Evolutionary conservation across 1,140 invertebrate species (phyloP), one percentile per base, ranked within the genome.

Genomic region (Cotesia vestalis): DNA sequence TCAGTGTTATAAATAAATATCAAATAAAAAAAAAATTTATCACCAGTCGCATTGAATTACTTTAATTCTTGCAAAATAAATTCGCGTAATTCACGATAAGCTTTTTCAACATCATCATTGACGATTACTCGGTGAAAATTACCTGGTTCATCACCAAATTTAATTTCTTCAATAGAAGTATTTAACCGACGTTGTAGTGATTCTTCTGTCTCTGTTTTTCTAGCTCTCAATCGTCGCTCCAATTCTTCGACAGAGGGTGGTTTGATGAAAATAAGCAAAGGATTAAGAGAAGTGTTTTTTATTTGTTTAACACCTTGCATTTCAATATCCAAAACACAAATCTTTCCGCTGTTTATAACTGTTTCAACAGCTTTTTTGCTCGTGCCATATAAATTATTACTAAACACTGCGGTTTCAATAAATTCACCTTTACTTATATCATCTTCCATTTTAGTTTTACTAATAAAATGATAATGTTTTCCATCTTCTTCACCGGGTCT

Each of bases 271-370:
- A 99, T 90, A 77, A 93, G 93, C 72, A 94, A 84, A 1, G 97
- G 93, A 85, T 97, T 91, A 9, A 98, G 86, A 74, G 94, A 89
- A 46, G 93, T 94, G 27, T 91, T 88, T 79, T 96, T 97, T 2
- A 99, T 92, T 85, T 94, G 95, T 78, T 95, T 95, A 0, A 99
- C 98, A 40, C 98, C 98, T 89, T 99, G 94, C 36, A 96, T 92
- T 75, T 99, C 98, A 78, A 99, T 96, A 81, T 99, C 98, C 67
- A 99, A 84, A 40, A 99, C 92, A 83, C 97, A 99, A 14, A 98
- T 92, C 83, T 94, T 94, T 1, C 96, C 97, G 60, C 89, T 86
- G 11, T 88, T 86, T 69, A 91, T 89, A 0, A 99, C 94, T 77
- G 92, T 90, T 81, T 95, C 89, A 0, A 99, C 94, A 0, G 97